A percentile compares a stretch with the other conserved stretches of the same genome.
Conservation (phyloP, 1,140 invertebrate genomes). For the Phymorhynchus buccinoides region DNA sequence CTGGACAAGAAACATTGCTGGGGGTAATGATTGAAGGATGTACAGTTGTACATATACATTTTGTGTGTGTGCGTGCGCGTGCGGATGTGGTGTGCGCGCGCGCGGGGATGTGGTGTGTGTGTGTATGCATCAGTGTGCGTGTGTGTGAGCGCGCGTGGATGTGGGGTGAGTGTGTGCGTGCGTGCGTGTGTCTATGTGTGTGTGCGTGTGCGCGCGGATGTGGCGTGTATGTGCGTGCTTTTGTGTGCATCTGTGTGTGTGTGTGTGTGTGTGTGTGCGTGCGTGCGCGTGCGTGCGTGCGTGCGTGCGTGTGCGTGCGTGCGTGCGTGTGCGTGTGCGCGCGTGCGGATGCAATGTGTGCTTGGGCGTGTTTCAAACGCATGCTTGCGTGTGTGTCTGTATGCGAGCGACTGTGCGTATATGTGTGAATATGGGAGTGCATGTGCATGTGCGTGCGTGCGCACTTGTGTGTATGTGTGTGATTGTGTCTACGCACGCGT, state of each 20-base stretch:
- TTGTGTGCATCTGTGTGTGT: neutral
- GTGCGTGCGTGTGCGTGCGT: neutral
- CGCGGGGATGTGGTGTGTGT: neutral
- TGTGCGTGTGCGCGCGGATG: neutral
- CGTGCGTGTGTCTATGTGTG: neutral
- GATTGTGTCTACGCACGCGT: neutral
- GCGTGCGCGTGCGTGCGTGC: neutral
- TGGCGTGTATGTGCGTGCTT: neutral
- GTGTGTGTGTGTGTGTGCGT: constrained; percentile 4
- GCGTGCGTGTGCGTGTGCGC: neutral
- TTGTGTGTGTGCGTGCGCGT: no score
- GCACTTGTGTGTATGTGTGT: neutral
- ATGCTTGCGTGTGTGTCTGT: neutral
- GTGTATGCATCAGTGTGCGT: neutral
- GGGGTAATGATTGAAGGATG: no score
- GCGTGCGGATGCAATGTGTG: neutral
- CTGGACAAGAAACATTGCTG: no score
- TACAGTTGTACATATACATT: no score
- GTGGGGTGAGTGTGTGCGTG: neutral
- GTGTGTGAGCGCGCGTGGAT: neutral
- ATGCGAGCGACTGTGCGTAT: neutral
- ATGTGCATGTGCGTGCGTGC: neutral
- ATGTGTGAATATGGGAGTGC: neutral
- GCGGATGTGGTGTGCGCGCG: no score
- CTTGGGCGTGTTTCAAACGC: no score